These are phyloP conservation scores for Tinea trinotella DNA, from an alignment of 2,888 invertebrate genomes.

Conservation along the genomic window DNA sequence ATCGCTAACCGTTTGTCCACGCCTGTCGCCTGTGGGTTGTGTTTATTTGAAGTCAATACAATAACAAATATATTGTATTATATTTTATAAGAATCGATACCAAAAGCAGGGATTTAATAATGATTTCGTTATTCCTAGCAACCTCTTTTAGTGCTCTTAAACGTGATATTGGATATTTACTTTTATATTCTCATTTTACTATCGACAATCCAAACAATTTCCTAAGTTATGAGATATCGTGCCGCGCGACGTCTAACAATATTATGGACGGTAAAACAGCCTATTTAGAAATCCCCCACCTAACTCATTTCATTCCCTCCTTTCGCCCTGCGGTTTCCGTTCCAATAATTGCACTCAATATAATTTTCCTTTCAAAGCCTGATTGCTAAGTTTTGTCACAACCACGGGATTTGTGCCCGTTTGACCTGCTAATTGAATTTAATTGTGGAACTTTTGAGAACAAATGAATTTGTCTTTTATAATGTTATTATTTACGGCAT, in stretches of 20 bases:
- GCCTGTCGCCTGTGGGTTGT: too few species aligned
- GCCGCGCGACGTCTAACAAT: background rate
- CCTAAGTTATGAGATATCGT: background rate
- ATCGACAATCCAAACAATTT: constrained; percentile 6
- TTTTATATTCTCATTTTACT: background rate
- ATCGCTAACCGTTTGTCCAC: too few species aligned
- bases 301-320: constrained; percentile 5
- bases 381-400: constrained; percentile 35
- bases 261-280: constrained; percentile 5
- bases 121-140: too few species aligned
- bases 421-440: background rate
- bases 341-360: constrained; percentile 39
- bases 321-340: constrained; percentile 28
- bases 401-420: background rate
- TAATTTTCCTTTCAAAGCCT: constrained; percentile 41
- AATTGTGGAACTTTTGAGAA: background rate
- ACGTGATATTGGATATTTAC: too few species aligned
- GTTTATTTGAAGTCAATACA: too few species aligned
- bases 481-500: too few species aligned
- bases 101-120: too few species aligned
- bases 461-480: too few species aligned
- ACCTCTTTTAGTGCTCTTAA: too few species aligned
- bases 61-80: too few species aligned
- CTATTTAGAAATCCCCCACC: constrained; percentile 12
- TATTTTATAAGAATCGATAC: too few species aligned